These are phyloP conservation scores for Pogonophryne albipinna DNA, from an alignment of 2,797 vertebrate genomes.

Conservation along the genomic window DNA sequence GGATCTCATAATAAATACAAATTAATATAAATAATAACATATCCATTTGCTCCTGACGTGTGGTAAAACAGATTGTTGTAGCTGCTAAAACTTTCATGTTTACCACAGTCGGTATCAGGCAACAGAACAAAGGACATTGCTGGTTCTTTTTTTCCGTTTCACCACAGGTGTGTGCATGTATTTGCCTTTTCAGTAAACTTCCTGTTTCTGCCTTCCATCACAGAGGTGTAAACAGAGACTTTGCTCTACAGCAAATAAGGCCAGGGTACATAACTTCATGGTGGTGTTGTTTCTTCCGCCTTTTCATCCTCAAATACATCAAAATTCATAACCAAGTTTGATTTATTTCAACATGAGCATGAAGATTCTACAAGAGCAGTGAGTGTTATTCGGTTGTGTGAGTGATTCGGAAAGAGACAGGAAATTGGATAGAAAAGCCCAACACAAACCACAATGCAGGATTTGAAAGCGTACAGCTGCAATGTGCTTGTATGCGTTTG, in stretches of 20 bases:
- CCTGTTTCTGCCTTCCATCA: conserved; percentile 87
- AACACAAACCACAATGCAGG: conserved; percentile 54
- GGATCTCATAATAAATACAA: background rate
- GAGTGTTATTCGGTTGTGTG: background rate
- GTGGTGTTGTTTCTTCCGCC: background rate
- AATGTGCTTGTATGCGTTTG: conserved; percentile 56
- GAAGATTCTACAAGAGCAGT: conserved; percentile 10
- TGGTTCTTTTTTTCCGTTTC: conserved; percentile 9
- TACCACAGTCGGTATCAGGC: background rate
- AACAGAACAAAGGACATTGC: conserved; percentile 17
- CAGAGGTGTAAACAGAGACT: conserved; percentile 84
- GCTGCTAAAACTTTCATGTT: background rate
- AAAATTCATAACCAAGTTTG: background rate
- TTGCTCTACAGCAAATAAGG: conserved; percentile 83
- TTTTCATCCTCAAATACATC: conserved; percentile 6
- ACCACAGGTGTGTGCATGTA: conserved; percentile 56
- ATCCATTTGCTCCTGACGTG: background rate
- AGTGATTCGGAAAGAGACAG: conserved; percentile 40
- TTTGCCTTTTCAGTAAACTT: conserved; percentile 76
- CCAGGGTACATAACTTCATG: conserved; percentile 46
- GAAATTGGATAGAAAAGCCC: conserved; percentile 52
- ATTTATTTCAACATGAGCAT: background rate
- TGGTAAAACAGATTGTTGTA: background rate
- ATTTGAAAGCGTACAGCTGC: conserved; percentile 59
- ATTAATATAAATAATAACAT: background rate